Evolutionary conservation across 2,888 invertebrate species (phyloP).

Genomic region (Eupithecia subfuscata): DNA sequence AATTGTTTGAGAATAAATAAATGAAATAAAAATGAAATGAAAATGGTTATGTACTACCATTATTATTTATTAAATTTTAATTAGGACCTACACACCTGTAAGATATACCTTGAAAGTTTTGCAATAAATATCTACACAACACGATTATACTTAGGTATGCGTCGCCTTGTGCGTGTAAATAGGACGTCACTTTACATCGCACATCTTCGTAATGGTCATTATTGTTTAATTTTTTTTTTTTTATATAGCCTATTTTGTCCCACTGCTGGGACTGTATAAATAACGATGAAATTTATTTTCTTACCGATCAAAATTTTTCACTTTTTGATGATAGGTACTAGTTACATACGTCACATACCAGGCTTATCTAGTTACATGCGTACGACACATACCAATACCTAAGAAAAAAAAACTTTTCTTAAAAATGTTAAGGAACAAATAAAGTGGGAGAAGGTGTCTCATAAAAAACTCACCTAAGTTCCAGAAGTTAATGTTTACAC

Average conservation of each 20-base stretch:
- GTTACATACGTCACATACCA: no score
- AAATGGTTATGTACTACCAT: background rate
- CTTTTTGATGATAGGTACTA: background rate
- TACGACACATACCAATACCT: no score
- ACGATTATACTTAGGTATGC: background rate
- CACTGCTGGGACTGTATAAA: no score
- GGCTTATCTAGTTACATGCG: no score
- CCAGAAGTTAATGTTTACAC: background rate
- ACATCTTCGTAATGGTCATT: slow-evolving; percentile 41
- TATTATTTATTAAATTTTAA: background rate
- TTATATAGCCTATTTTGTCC: background rate
- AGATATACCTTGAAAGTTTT: slow-evolving; percentile 55
- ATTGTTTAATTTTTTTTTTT: no score
- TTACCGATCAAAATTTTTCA: background rate
- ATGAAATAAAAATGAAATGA: no score
- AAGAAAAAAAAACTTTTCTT: no score
- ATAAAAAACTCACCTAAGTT: background rate
- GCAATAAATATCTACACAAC: slow-evolving; percentile 49
- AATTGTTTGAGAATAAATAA: no score
- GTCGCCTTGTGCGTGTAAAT: background rate
- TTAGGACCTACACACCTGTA: background rate
- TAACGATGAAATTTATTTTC: background rate
- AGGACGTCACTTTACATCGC: slow-evolving; percentile 47
- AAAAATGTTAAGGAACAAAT: no score
- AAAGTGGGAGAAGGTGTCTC: no score